Percentiles rank a stretch among this genome's conserved stretches.
Conservation (phyloP, 2,113 vertebrate species). For the Toxotes jaculatrix region DNA sequence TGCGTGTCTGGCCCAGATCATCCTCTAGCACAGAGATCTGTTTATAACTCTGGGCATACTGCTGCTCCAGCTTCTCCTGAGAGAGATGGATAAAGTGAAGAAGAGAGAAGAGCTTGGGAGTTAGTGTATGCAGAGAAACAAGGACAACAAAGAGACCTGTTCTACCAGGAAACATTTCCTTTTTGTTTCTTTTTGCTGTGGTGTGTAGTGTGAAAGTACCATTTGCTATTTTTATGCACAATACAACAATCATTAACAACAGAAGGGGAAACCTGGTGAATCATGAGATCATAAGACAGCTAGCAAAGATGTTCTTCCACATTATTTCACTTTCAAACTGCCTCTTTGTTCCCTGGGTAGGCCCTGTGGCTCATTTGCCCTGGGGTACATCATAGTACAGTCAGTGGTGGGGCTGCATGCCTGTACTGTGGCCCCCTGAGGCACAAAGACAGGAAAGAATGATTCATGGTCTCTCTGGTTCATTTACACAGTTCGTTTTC, state of each 20-base stretch:
- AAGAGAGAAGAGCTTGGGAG: background rate
- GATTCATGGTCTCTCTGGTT: constrained; percentile 13
- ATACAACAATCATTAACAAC: background rate
- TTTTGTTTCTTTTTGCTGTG: background rate
- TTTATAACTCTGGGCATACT: constrained; percentile 97
- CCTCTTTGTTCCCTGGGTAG: constrained; percentile 19
- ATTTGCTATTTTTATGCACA: background rate
- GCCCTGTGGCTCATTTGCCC: constrained; percentile 1
- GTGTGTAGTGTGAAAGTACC: background rate
- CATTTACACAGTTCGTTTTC: constrained; percentile 1
- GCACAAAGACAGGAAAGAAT: constrained; percentile 32
- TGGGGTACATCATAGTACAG: constrained; percentile 7
- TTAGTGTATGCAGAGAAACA: background rate
- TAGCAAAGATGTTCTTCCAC: constrained; percentile 14
- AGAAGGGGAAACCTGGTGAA: constrained; percentile 1
- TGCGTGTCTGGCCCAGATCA: constrained; percentile 93
- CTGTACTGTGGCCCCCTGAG: constrained; percentile 12
- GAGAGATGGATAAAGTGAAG: background rate
- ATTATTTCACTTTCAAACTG: constrained; percentile 43
- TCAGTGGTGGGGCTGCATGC: constrained; percentile 1
- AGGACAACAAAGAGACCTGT: background rate
- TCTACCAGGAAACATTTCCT: background rate
- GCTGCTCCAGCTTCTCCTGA: constrained; percentile 97
- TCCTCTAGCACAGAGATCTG: constrained; percentile 95
- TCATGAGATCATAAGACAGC: constrained; percentile 28